These are phyloP conservation scores for Amaurobius ferox DNA, from an alignment of 2,888 invertebrate species.

Conservation along the genomic window DNA sequence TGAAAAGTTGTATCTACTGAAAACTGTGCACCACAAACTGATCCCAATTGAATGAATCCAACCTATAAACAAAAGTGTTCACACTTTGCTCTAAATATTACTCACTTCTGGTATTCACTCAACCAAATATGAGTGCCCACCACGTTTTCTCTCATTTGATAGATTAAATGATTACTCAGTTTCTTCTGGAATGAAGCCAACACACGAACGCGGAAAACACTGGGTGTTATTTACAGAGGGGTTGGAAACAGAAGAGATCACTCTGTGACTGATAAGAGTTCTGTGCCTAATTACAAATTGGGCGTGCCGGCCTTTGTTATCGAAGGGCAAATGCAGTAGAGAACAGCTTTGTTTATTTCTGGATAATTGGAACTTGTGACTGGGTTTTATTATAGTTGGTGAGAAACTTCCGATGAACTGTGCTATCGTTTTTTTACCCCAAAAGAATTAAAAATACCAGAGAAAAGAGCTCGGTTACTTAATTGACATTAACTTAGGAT, in stretches of 20 bases:
- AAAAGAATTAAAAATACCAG: no score
- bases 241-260: constrained; percentile 30
- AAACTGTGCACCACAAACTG: no score
- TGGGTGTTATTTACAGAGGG: constrained; percentile 69
- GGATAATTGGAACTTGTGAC: constrained; percentile 61
- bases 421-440: no score
- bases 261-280: constrained; percentile 57
- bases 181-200: constrained; percentile 59
- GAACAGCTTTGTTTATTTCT: constrained; percentile 55
- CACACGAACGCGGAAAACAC: constrained; percentile 59
- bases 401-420: constrained; percentile 32
- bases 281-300: constrained; percentile 57
- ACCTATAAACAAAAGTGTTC: no score
- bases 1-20: no score
- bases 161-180: constrained; percentile 66
- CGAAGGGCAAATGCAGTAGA: constrained; percentile 50
- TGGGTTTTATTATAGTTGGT: constrained; percentile 45
- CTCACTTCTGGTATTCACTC: constrained; percentile 3
- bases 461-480: no score
- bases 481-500: no score
- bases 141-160: constrained; percentile 37
- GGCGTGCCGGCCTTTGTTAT: constrained; percentile 52
- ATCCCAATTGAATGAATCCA: no score
- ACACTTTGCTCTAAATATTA: no score
- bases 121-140: not conserved